Evolutionary conservation across 2,888 invertebrate genomes (phyloP), one percentile per base, ranked within the genome.

Genomic region (Osmoderma eremita): DNA sequence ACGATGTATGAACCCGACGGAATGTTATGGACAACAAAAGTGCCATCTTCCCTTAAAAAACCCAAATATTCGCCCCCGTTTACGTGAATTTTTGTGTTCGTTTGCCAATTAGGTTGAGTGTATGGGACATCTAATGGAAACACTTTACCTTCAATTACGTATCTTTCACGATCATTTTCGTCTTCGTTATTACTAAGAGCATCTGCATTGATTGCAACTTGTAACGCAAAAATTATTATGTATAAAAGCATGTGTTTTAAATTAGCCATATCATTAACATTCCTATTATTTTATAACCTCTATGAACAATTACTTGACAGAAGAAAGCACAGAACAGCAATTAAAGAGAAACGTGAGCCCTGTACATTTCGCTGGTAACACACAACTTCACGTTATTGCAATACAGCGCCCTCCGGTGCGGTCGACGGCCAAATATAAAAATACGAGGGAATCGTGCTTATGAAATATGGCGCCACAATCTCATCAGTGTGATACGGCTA

Each of bases 1-100:
- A 99, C 87, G 3, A 98, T 89, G 80, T 97, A 98, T 0, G 98
- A 98, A 5, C 97, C 97, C 0, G 93, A 90, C 0, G 94, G 92
- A 0, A 98, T 86, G 77, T 95, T 94, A 77, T 92, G 91, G 45
- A 98, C 89, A 1, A 89, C 84, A 81, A 99, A 99, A 4, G 91
- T 88, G 12, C 98, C 98, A 83, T 98, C 98, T 74, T 92, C 92
- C 75, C 92, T 92, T 13, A 97, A 84, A 79, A 95, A 95, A 54
- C 94, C 96, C 73, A 94, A 87, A 79, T 89, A 91, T 81, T 95
- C 92, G 13, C 96, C 97, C 8, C 94, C 94, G 79, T 97, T 96
- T 5, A 95, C 91, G 78, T 94, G 89, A 17, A 95, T 85, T 72
- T 89, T 87, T 0, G 93, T 92, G 73, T 89, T 88, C 6, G 88